Base-by-base conservation (phyloP, 2,888 invertebrate species). In the Gymnosoma rotundatum region DNA sequence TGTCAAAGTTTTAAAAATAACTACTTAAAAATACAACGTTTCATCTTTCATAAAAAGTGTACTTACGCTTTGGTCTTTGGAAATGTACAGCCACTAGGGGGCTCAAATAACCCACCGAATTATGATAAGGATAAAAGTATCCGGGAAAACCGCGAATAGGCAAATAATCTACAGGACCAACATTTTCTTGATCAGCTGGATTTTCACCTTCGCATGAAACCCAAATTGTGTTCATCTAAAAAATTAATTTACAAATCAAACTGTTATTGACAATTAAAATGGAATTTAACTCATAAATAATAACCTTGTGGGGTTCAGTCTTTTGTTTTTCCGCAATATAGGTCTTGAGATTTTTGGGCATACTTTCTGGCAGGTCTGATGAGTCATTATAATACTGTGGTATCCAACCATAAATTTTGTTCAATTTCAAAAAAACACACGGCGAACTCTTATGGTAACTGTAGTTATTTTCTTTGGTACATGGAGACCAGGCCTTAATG, bases 201-300 rank as follows among this genome's bases (percentile, higher is more conserved):
- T 97, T 97, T 94, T 98, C 98, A 63, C 99, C 99, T 89, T 97
- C 95, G 91, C 99, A 99, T 8, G 97, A 96, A 16, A 99, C 95
- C 96, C 98, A 98, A 87, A 98, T 94, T 88, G 96, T 97, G 90
- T 96, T 95, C 85, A 96, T 92, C 95, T 96, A 90, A 66, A 74
- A n/a, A 72, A 66, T 52, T 69, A 20, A 70, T 36, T 10, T 52
- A 10, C 18, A 52, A 52, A 7, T 1, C 8, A 8, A 8, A 14
- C 3, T 16, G 3, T 52, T 52, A 18, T 5, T 18, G 0, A 5
- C 8, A 18, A 50, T 52, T 18, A 1, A 20, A n/a, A 20, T 52
- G 0, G 1, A 52, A 2, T 20, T 52, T 52, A 18, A 3, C n/a
- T 52, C 0, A 5, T 21, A 5, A 18, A 16, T 1, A 92, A 88